Base-by-base conservation (phyloP, 35 echinoderm and acorn worm species). In the Apostichopus parvimensis region DNA sequence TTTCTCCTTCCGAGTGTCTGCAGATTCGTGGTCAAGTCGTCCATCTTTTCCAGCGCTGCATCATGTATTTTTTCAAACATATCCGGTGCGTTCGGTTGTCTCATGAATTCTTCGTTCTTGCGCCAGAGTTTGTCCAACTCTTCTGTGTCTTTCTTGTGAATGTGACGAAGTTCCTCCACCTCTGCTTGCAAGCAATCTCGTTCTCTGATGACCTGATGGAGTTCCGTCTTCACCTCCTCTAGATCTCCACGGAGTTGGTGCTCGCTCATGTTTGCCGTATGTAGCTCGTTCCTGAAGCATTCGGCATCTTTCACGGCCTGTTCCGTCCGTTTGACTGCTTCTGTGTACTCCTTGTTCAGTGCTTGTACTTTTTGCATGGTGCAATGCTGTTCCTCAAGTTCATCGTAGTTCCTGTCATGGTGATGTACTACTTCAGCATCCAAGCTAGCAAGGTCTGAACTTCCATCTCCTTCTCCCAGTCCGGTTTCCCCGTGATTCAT, bases 31-130 rank as follows among this genome's bases (percentile, higher is more conserved):
- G 94, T 99, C 88, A 99, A 66, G 13, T 80, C 77, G 9, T 99
- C 95, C 55, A 94, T 93, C 72, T 99, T 93, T 77, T 96, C 93
- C 56, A 93, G 79, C 1, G 95, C 93, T 11, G 93, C 94, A 61
- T 96, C 97, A 20, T 99, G 95, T 95, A 99, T 99, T 80, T 94
- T 93, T 54, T 91, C 70, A 9, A 94, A 73, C 17, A 95, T 91
- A 26, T 99, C 97, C 0, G 97, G 94, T 23, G 94, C 92, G 28
- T 92, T 93, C 11, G 91, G 87, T 55, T 90, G 87, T 56, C 88
- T 92, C 73, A 96, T 91, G 6, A 96, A 79, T 28, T 99, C 95
- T 8, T 93, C 78, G 65, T 93, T 95, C 62, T 95, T 94, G 5
- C 66, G 56, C 77, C 94, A 78, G 57, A 99, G 79, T 56, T 95